phyloP scores from a whole-genome alignment of 92 coral and sea anemone genomes.

The Pocillopora grandis region DNA sequence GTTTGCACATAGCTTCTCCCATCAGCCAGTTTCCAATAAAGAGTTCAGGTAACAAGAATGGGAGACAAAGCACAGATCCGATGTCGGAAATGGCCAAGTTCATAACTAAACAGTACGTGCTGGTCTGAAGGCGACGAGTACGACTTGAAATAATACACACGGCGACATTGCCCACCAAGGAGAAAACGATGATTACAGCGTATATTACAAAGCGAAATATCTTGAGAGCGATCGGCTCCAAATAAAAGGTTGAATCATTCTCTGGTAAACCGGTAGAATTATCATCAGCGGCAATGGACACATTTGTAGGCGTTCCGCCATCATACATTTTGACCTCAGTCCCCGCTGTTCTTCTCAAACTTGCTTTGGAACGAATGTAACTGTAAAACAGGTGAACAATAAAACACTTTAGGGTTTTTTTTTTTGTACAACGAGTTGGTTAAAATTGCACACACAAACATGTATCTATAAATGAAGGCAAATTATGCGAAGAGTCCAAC shows the following conservation, averaged over 20 bases:
- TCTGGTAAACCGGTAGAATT: background rate
- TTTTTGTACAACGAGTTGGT: too few species aligned
- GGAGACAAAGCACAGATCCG: conserved; percentile 59
- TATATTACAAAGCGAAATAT: conserved; percentile 46
- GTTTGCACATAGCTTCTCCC: conserved; percentile 72
- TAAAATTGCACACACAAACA: too few species aligned
- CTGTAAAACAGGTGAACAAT: too few species aligned
- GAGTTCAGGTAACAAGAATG: conserved; percentile 54
- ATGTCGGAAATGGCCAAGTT: conserved; percentile 82
- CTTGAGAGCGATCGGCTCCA: conserved; percentile 41
- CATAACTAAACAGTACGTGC: conserved; percentile 68
- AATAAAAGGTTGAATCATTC: background rate
- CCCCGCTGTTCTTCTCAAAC: too few species aligned
- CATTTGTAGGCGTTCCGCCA: background rate
- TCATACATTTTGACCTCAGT: too few species aligned
- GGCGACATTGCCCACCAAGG: conserved; percentile 64
- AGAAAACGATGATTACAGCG: conserved; percentile 44
- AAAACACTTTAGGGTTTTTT: too few species aligned
- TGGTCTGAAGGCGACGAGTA: conserved; percentile 65
- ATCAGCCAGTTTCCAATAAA: conserved; percentile 58
- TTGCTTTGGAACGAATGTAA: too few species aligned
- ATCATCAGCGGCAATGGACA: background rate
- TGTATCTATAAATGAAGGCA: too few species aligned
- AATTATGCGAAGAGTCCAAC: too few species aligned
- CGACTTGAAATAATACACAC: conserved; percentile 64